These are phyloP conservation scores for Acanthurus tractus DNA, from an alignment of 2,797 vertebrate genomes.

Conservation along the genomic window DNA sequence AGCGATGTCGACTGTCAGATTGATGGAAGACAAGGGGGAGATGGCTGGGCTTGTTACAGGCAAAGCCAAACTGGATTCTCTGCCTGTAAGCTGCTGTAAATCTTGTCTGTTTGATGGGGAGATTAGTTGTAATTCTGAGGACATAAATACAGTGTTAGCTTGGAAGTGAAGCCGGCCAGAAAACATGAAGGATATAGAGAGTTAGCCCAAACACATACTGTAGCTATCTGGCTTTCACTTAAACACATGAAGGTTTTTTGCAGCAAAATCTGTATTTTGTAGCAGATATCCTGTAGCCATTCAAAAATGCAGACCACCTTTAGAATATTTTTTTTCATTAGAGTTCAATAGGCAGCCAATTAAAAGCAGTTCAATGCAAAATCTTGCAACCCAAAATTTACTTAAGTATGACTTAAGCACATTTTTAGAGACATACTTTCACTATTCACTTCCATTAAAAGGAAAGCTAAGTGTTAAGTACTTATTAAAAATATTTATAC, in stretches of 20 bases:
- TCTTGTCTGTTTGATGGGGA: conserved; percentile 78
- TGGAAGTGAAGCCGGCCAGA: conserved; percentile 55
- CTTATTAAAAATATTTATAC: background rate
- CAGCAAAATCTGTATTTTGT: background rate
- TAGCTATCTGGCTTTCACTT: background rate
- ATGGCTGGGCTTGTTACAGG: conserved; percentile 74
- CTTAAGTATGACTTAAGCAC: too few relatives aligned
- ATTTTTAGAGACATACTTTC: too few relatives aligned
- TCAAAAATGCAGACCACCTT: too few relatives aligned
- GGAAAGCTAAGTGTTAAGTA: too few relatives aligned
- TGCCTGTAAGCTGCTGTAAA: conserved; percentile 76
- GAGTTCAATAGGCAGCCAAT: too few relatives aligned
- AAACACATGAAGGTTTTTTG: background rate
- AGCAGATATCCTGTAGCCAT: too few relatives aligned
- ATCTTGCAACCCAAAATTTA: too few relatives aligned
- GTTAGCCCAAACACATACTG: conserved; percentile 25
- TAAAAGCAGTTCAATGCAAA: too few relatives aligned
- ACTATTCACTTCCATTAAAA: too few relatives aligned
- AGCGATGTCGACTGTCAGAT: conserved; percentile 85
- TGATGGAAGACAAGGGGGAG: conserved; percentile 83
- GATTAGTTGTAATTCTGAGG: conserved; percentile 78
- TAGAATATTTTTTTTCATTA: too few relatives aligned
- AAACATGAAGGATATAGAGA: conserved; percentile 50
- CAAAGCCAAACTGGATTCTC: conserved; percentile 73
- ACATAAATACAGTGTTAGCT: conserved; percentile 74